Evolutionary conservation across 2,888 invertebrate species (phyloP), one percentile per base, ranked within the genome.

Genomic region (Phengaris alcon): DNA sequence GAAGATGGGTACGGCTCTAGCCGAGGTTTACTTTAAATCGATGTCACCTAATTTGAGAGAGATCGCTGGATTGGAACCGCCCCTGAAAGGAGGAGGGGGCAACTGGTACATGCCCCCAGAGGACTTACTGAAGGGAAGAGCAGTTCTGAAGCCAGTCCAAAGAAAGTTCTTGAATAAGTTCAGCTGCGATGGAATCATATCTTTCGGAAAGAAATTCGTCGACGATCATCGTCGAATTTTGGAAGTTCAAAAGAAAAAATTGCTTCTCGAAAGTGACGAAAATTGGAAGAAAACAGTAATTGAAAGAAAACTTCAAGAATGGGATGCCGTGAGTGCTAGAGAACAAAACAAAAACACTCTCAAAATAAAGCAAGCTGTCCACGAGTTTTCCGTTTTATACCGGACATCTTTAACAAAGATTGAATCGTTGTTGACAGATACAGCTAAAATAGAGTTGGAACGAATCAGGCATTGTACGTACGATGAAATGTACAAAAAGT

Each of bases 61-160:
- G 2, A 81, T 91, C 0, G 92, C 91, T 2, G 93, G 93, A 0
- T 80, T 93, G 0, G 88, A 91, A 77, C 93, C 93, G 0, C 83
- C 85, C 0, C 81, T 93, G 82, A 86, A 86, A 79, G 92, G 93
- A 8, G 91, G 89, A 0, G 93, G 93, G 0, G 83, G 68, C 75
- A 88, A 90, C 76, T 92, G 92, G 91, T 90, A 83, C 79, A 80
- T 88, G 64, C 87, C 91, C 4, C 91, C 93, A 0, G 77, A 84
- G 59, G 88, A 90, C 2, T 79, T 90, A 2, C 82, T 91, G 3
- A 78, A 83, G 77, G 87, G 91, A 22, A 85, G 84, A 76, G 78
- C 82, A 4, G 88, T 90, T 12, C 77, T 92, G 59, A 88, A 88
- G 79, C 91, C 93, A 0, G 76, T 87, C 0, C 84, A 84, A 75